Conservation (phyloP, 2,888 invertebrate species). For the Nephrotoma flavescens region DNA sequence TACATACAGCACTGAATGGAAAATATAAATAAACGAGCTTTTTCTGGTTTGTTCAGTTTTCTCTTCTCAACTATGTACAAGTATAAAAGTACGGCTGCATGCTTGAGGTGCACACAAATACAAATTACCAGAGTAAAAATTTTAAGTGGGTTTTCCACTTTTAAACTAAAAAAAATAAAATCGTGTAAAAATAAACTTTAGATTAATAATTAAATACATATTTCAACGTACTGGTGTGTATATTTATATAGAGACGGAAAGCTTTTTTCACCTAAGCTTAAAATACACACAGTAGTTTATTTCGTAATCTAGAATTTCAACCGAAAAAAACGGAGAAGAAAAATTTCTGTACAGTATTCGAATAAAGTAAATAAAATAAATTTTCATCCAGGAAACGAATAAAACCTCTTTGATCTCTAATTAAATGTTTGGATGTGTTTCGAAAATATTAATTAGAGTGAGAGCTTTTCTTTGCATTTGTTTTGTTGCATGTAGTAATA, state of each 20-base stretch:
- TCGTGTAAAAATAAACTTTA: neutral
- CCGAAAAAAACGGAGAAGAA: neutral
- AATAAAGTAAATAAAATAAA: neutral
- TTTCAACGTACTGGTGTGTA: neutral
- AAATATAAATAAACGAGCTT: neutral
- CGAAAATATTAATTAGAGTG: neutral
- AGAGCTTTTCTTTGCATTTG: neutral
- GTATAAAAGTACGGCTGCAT: neutral
- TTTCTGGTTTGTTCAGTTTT: neutral
- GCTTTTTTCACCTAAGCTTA: neutral
- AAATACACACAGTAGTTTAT: neutral
- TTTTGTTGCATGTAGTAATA: neutral
- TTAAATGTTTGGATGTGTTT: neutral
- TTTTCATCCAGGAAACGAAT: neutral
- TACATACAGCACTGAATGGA: neutral
- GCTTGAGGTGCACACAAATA: neutral
- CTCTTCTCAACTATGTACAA: neutral
- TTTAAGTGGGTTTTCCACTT: neutral
- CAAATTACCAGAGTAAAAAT: neutral
- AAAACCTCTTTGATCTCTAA: neutral
- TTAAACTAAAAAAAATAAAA: neutral
- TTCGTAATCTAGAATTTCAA: neutral
- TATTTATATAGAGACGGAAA: neutral
- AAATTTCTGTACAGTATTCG: neutral
- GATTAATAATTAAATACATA: neutral